These are phyloP conservation scores for Chlorodrepanis virens DNA, from an alignment of 2,113 vertebrate genomes.

Conservation along the genomic window DNA sequence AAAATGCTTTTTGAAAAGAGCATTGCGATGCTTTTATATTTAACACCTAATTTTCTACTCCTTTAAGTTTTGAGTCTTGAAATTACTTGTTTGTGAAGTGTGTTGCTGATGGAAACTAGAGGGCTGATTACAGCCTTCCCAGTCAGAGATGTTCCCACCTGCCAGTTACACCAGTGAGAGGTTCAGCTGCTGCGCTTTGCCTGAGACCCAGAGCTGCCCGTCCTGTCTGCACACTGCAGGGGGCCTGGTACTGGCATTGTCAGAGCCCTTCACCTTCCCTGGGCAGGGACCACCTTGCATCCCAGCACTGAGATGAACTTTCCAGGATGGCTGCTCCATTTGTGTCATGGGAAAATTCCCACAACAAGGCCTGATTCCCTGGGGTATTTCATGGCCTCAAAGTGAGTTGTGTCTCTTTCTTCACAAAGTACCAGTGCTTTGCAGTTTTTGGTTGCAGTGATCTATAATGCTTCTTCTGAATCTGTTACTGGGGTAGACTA, in stretches of 20 bases:
- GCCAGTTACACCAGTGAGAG: not conserved
- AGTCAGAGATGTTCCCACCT: not conserved
- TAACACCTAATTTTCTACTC: not conserved
- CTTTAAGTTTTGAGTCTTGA: not conserved
- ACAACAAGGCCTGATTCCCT: accelerated
- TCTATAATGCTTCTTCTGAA: not conserved
- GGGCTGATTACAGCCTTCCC: not conserved
- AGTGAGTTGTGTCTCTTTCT: not conserved
- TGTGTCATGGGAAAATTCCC: not conserved
- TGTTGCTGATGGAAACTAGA: not conserved
- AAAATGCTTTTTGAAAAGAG: not conserved
- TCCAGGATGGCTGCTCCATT: not conserved
- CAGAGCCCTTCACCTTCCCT: not conserved
- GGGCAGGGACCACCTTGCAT: accelerated
- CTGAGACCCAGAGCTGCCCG: accelerated
- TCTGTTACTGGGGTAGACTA: not conserved
- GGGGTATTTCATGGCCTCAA: not conserved
- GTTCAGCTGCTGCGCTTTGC: no score
- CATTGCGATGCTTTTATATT: accelerated
- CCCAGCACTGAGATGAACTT: not conserved
- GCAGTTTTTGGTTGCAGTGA: not conserved
- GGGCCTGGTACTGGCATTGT: not conserved
- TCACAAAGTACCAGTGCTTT: accelerated
- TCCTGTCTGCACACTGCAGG: accelerated
- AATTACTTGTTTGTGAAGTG: accelerated